A percentile compares a stretch with the other conserved stretches of the same genome.
These are phyloP conservation scores for Campaea margaritaria DNA, from an alignment of 2,888 invertebrate species.

Conservation along the genomic window DNA sequence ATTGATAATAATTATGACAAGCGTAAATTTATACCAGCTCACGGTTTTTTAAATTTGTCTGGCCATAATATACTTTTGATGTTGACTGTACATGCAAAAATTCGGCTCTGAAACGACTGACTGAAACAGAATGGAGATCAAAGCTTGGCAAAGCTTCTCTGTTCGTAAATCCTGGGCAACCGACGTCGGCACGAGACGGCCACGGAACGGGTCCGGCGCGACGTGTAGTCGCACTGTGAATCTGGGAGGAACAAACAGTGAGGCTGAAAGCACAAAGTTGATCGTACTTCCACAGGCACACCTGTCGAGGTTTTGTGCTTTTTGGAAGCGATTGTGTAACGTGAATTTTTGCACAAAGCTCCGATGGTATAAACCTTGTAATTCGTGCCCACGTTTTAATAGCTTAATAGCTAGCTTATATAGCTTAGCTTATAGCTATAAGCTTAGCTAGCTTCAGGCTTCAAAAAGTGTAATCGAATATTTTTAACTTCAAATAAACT, in stretches of 20 bases:
- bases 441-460: too few relatives aligned
- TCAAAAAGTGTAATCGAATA: too few relatives aligned
- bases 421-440: too few relatives aligned
- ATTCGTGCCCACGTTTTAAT: too few relatives aligned
- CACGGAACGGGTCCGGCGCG: neutral
- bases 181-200: neutral
- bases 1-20: too few relatives aligned
- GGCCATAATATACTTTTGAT: too few relatives aligned
- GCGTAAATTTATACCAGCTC: too few relatives aligned
- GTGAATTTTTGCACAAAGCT: neutral
- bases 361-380: neutral
- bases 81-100: too few relatives aligned
- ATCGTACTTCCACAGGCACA: neutral
- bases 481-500: too few relatives aligned
- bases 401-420: too few relatives aligned
- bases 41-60: too few relatives aligned
- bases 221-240: slow-evolving; percentile 16
- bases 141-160: slow-evolving; percentile 13
- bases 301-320: neutral
- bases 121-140: slow-evolving; percentile 17
- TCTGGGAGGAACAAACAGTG: slow-evolving; percentile 2
- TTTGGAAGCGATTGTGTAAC: slow-evolving; percentile 1
- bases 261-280: slow-evolving; percentile 6
- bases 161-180: slow-evolving; percentile 12
- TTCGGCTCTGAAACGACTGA: neutral